phyloP scores from a whole-genome alignment of 2,797 vertebrate species.

The Hydrolagus colliei region DNA sequence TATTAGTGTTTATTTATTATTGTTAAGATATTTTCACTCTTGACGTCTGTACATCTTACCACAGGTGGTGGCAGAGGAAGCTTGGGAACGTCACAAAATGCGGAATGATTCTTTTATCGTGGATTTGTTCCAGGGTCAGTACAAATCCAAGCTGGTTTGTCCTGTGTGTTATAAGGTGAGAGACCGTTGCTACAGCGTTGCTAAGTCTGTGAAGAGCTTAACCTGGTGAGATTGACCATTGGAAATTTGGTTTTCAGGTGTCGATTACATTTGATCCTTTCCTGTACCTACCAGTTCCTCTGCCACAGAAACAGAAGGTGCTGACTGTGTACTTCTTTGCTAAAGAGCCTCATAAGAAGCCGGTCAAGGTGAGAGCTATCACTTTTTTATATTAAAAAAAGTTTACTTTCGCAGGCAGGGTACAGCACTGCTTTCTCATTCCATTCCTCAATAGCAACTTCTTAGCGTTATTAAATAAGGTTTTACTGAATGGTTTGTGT shows the following conservation, averaged over 20 bases:
- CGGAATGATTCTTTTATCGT: conserved; percentile 96
- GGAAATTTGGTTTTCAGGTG: conserved; percentile 59
- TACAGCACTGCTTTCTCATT: too few relatives aligned
- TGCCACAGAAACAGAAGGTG: conserved; percentile 96
- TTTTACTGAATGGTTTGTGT: too few relatives aligned
- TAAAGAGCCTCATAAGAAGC: conserved; percentile 93
- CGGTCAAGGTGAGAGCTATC: conserved; percentile 74
- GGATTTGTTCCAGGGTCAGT: conserved; percentile 97
- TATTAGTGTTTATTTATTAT: background rate
- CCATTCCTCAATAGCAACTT: too few relatives aligned
- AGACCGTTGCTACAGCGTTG: background rate
- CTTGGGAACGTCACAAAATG: conserved; percentile 97
- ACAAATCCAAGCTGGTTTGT: conserved; percentile 96
- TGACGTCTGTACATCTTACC: background rate
- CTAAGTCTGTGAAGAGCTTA: too few relatives aligned
- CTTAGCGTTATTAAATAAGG: too few relatives aligned
- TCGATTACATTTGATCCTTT: conserved; percentile 98
- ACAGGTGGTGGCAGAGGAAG: conserved; percentile 93
- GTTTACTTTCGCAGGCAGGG: background rate
- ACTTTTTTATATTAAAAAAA: background rate
- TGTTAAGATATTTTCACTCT: background rate
- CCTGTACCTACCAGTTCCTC: conserved; percentile 88
- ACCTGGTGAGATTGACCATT: too few relatives aligned
- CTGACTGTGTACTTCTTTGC: conserved; percentile 90
- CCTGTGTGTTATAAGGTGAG: conserved; percentile 93